Conservation (phyloP, 2,797 vertebrate genomes). For the Amblyopsis hoosieri region DNA sequence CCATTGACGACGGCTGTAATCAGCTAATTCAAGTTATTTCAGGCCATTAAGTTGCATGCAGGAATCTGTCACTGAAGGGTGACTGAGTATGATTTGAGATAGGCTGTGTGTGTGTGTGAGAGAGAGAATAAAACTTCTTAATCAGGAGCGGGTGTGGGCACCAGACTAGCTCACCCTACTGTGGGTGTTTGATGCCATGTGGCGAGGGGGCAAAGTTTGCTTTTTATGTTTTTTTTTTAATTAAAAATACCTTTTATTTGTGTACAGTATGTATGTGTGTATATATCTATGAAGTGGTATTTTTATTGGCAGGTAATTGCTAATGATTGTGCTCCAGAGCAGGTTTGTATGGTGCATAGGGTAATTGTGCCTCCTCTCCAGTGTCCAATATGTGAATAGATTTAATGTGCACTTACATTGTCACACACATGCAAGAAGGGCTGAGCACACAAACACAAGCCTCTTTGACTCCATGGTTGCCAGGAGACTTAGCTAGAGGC, state of each 20-base stretch:
- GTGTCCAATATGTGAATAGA: constrained; percentile 67
- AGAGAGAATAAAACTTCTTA: neutral
- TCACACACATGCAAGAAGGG: constrained; percentile 31
- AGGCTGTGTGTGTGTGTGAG: constrained; percentile 17
- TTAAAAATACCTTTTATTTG: too few relatives aligned
- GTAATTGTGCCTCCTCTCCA: constrained; percentile 34
- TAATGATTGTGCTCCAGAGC: too few relatives aligned
- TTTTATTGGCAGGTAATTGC: too few relatives aligned
- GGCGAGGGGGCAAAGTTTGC: too few relatives aligned
- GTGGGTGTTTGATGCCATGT: too few relatives aligned
- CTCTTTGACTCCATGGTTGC: constrained; percentile 73
- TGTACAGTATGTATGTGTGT: constrained; percentile 11
- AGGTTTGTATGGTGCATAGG: too few relatives aligned
- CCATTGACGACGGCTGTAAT: constrained; percentile 64
- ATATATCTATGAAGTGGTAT: too few relatives aligned
- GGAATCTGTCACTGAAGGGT: constrained; percentile 52
- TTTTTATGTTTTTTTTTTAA: too few relatives aligned
- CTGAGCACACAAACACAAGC: constrained; percentile 62
- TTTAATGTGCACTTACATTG: constrained; percentile 6
- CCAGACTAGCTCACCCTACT: too few relatives aligned
- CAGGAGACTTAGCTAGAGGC: constrained; percentile 71
- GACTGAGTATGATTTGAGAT: constrained; percentile 15
- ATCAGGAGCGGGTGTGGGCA: neutral
- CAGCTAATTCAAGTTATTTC: constrained; percentile 75
- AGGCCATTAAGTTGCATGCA: constrained; percentile 62